A percentile compares a stretch with the other conserved stretches of the same genome.
These are phyloP conservation scores for Strigamia maritima DNA, from an alignment of 2,888 invertebrate species.

Conservation along the genomic window DNA sequence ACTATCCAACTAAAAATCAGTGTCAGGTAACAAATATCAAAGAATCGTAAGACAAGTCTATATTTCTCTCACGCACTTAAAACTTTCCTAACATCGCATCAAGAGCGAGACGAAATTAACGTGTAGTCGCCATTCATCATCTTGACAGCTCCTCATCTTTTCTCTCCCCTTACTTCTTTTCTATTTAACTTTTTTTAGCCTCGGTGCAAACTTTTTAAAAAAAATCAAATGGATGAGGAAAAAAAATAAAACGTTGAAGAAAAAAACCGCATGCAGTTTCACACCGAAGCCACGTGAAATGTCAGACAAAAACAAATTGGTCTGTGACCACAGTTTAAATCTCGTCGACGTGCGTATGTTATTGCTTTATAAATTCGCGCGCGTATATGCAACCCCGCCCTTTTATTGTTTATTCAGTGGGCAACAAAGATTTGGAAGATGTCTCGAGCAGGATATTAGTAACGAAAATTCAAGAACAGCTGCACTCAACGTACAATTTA, in stretches of 20 bases:
- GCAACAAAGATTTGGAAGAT: slow-evolving; percentile 25
- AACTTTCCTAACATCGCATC: slow-evolving; percentile 28
- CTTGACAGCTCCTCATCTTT: slow-evolving; percentile 30
- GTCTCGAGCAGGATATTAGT: slow-evolving; percentile 26
- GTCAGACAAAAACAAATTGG: slow-evolving; percentile 21
- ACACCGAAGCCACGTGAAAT: slow-evolving; percentile 22
- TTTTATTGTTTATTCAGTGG: slow-evolving; percentile 20
- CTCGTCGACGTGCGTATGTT: background rate
- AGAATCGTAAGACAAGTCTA: slow-evolving; percentile 19
- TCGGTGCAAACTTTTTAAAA: slow-evolving; percentile 6
- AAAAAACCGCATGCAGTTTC: slow-evolving; percentile 8
- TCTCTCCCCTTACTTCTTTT: slow-evolving; percentile 6
- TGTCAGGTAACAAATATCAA: slow-evolving; percentile 22
- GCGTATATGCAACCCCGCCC: background rate
- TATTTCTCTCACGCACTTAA: slow-evolving; percentile 33
- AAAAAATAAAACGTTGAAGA: background rate
- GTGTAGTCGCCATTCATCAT: slow-evolving; percentile 34
- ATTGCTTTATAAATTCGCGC: background rate
- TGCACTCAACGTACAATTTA: slow-evolving; percentile 29
- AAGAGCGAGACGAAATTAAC: slow-evolving; percentile 34
- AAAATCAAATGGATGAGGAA: slow-evolving; percentile 24
- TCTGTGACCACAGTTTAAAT: slow-evolving; percentile 16
- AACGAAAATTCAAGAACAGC: slow-evolving; percentile 22
- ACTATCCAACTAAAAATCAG: slow-evolving; percentile 18
- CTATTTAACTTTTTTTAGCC: background rate